Percentiles rank a stretch among this genome's conserved stretches.
Conservation (phyloP, 2,113 vertebrate genomes). For the Percopsis transmontana region DNA sequence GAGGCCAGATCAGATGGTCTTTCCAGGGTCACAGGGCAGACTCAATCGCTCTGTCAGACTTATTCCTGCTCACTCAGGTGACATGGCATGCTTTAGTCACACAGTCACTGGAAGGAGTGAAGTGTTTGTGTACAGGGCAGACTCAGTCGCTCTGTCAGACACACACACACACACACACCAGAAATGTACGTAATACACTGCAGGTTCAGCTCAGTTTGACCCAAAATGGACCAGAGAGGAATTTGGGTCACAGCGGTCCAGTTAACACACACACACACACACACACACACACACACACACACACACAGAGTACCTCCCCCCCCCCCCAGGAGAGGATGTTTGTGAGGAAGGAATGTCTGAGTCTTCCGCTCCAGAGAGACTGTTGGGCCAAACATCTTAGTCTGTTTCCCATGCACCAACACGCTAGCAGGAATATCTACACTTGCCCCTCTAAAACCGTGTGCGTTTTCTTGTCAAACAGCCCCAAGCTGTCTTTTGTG, state of each 20-base stretch:
- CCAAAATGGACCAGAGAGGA: constrained; percentile 52
- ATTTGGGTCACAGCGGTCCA: constrained; percentile 60
- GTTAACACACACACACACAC: constrained; percentile 33
- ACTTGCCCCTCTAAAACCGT: constrained; percentile 11
- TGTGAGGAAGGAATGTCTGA: constrained; percentile 74
- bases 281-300: constrained; percentile 13
- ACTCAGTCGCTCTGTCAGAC: background rate
- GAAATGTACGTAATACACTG: constrained; percentile 19
- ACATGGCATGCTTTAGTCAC: too few species aligned
- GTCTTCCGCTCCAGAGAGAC: constrained; percentile 55
- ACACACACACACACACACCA: constrained; percentile 13
- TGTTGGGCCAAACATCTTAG: constrained; percentile 52
- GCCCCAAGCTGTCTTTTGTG: constrained; percentile 19
- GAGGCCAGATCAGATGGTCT: background rate
- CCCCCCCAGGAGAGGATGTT: constrained; percentile 70
- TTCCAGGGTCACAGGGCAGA: background rate
- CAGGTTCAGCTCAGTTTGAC: constrained; percentile 45
- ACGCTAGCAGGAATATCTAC: constrained; percentile 2
- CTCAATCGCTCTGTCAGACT: constrained; percentile 7
- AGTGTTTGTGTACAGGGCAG: too few species aligned
- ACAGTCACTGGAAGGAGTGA: too few species aligned
- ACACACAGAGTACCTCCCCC: constrained; percentile 24
- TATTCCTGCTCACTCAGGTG: constrained; percentile 14
- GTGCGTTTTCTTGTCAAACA: constrained; percentile 12
- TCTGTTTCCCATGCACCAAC: constrained; percentile 56